Evolutionary conservation across 2,113 vertebrate species (phyloP).

Genomic region (Pteronura brasiliensis): DNA sequence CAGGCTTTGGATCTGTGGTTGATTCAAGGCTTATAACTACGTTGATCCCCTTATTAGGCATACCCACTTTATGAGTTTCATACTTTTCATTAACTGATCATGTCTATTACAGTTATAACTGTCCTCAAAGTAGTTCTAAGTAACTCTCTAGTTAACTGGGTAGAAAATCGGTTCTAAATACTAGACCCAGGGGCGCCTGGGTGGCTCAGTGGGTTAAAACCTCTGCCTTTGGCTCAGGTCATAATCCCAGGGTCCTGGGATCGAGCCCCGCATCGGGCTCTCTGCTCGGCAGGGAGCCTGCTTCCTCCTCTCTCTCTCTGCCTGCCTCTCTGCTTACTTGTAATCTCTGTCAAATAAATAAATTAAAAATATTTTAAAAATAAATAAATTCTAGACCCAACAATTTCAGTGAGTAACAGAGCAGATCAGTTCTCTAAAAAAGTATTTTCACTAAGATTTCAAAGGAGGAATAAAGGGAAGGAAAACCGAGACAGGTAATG

Average conservation of each 20-base stretch:
- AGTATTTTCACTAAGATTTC: neutral
- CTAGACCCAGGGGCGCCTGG: no score
- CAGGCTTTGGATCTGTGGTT: neutral
- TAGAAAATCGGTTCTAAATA: neutral
- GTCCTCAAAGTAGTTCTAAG: neutral
- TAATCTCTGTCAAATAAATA: no score
- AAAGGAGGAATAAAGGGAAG: neutral
- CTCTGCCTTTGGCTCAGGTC: no score
- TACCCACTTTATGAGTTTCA: neutral
- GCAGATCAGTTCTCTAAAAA: neutral
- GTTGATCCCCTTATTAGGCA: neutral
- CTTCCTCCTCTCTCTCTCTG: no score
- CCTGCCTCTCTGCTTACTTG: no score
- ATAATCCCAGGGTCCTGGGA: no score
- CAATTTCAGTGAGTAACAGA: neutral
- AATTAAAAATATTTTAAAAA: no score
- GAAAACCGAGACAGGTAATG: neutral
- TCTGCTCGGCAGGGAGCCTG: no score
- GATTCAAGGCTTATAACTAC: neutral
- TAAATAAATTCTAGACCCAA: neutral
- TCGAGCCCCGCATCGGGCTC: no score
- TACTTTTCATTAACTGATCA: neutral
- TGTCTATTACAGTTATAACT: neutral
- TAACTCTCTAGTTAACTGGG: neutral
- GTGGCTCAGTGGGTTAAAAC: no score